Evolutionary conservation across 2,797 vertebrate genomes (phyloP).

Genomic region (Liparis tanakae): DNA sequence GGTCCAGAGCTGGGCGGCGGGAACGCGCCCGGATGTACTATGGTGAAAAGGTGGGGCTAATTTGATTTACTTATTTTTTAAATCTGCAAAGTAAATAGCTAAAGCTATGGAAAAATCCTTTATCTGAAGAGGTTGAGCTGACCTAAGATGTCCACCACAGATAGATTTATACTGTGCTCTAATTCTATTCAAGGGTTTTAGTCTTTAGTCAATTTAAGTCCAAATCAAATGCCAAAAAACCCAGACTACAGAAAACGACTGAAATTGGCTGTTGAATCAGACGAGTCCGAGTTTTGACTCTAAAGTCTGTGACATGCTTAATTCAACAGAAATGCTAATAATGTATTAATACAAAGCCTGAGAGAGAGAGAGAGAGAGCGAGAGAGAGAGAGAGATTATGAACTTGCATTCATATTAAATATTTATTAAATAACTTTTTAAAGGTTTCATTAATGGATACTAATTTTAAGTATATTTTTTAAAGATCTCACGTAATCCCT

Average conservation of each 20-base stretch:
- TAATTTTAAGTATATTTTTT: too few species aligned
- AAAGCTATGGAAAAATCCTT: not conserved
- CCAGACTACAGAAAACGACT: not conserved
- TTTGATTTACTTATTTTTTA: not conserved
- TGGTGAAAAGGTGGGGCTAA: conserved; percentile 10
- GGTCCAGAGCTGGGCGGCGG: conserved; percentile 49
- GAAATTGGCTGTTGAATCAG: not conserved
- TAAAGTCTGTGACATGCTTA: not conserved
- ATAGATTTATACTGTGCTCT: not conserved
- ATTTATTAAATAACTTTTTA: too few species aligned
- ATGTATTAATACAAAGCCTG: not conserved
- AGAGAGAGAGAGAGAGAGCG: conserved; percentile 13
- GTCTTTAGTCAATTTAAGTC: not conserved
- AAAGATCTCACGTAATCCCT: too few species aligned
- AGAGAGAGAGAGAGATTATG: not conserved
- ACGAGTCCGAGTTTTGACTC: not conserved
- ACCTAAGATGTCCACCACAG: not conserved
- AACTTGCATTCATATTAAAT: too few species aligned
- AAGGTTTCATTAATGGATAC: too few species aligned
- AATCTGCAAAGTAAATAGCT: not conserved
- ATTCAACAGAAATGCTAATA: conserved; percentile 5
- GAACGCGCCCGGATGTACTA: conserved; percentile 73
- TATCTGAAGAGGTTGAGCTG: not conserved
- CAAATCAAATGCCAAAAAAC: not conserved
- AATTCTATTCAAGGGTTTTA: not conserved